Base-by-base conservation (phyloP, 2,888 invertebrate genomes). In the Liodrosophila aerea region DNA sequence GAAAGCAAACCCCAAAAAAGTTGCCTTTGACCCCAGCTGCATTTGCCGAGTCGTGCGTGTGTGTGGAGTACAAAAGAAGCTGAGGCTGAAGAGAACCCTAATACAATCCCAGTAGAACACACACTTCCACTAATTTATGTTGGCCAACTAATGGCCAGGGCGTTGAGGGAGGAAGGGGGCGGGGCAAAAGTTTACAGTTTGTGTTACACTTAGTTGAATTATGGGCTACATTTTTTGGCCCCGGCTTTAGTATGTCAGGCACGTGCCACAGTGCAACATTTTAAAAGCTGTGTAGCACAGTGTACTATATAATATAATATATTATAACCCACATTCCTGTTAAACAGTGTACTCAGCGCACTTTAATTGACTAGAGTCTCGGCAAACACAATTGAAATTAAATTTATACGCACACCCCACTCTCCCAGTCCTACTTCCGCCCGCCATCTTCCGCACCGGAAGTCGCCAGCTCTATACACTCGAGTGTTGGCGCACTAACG, bases 121-220 rank as follows among this genome's bases (percentile, higher is more conserved):
- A 57, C 52, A 60, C 44, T 52, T 18, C 44, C 29, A 60, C 59
- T 68, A 57, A 69, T 63, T 70, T 47, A 56, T 31, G 37, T 49
- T 54, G 45, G 52, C 62, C 57, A 45, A 39, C 53, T 65, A 70
- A 70, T 60, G 64, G 39, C 41, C 43, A 36, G 30, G 18, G 40
- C 16, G 45, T 33, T 34, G 50, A 15, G 8, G 9, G 15, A 15
- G 0, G 4, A n/a, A 5, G 39, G 3, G 39, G 54, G 58, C 33
- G 56, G 30, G 56, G 46, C 59, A 53, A 75, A 71, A 75, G 75
- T 73, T 71, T 75, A 64, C 50, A 75, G 64, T 67, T 75, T 71
- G 53, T 29, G 58, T 67, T 37, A 37, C 22, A 22, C 47, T 47
- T 73, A 75, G 73, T 74, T 73, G 75, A 73, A 75, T 71, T 74